These are phyloP conservation scores for Tenodera sinensis DNA, from an alignment of 2,888 invertebrate genomes.

Conservation along the genomic window DNA sequence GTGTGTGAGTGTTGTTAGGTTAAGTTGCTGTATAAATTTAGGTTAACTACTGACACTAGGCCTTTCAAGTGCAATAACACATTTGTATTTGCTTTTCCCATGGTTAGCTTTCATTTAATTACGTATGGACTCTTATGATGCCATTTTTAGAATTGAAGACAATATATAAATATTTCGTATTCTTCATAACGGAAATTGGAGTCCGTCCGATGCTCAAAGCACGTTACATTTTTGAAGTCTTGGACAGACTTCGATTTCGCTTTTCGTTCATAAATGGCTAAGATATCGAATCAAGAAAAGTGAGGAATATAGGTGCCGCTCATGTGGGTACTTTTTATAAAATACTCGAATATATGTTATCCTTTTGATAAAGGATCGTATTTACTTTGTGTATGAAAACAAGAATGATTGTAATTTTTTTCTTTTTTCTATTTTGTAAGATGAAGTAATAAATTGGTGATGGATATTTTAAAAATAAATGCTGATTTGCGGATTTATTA, in stretches of 20 bases:
- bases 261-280: not conserved
- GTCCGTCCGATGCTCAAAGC: not conserved
- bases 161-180: not conserved
- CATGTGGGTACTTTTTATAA: not conserved
- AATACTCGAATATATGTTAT: not conserved
- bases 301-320: not conserved
- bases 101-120: not conserved
- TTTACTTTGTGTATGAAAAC: not conserved
- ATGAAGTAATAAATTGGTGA: constrained; percentile 14
- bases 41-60: not conserved
- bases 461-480: not conserved
- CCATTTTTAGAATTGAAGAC: not conserved
- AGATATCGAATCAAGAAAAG: not conserved
- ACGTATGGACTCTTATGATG: not conserved
- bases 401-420: constrained; percentile 1
- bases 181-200: not conserved
- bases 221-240: not conserved
- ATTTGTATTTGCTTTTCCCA: not conserved
- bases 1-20: not conserved
- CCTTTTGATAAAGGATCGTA: not conserved
- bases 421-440: constrained; percentile 10
- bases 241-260: not conserved
- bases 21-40: not conserved
- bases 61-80: constrained; percentile 1
- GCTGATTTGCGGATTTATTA: no score